phyloP scores from a whole-genome alignment of 2,113 vertebrate genomes.

The Oreochromis niloticus region DNA sequence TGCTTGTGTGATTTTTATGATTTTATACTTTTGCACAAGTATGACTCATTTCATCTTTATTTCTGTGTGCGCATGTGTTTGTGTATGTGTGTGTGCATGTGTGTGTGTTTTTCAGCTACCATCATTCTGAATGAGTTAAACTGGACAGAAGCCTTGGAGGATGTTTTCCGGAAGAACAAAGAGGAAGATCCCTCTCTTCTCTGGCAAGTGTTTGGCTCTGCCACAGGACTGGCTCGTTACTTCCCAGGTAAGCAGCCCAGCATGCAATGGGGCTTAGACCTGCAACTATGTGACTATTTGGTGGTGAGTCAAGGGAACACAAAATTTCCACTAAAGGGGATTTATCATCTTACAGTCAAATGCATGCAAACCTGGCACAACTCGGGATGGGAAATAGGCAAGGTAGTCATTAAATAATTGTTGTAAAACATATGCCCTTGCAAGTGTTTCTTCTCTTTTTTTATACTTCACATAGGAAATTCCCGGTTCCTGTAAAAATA shows the following conservation, averaged over 20 bases:
- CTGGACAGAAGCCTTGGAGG: slow-evolving; percentile 90
- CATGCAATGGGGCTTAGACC: neutral
- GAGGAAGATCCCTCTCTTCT: slow-evolving; percentile 87
- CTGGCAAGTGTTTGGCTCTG: slow-evolving; percentile 97
- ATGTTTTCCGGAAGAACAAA: slow-evolving; percentile 87
- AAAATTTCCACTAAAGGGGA: neutral
- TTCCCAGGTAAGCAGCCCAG: slow-evolving; percentile 82
- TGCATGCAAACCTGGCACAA: neutral
- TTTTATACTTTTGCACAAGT: neutral
- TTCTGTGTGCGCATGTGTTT: neutral
- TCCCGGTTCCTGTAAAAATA: neutral
- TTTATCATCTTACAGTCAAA: neutral
- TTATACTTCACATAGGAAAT: neutral
- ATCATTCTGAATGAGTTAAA: slow-evolving; percentile 96
- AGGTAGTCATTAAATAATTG: neutral
- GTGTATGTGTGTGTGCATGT: neutral
- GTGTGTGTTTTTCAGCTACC: slow-evolving; percentile 70
- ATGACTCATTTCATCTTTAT: slow-evolving; percentile 4
- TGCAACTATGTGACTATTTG: neutral
- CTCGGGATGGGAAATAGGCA: neutral
- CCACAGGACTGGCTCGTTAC: slow-evolving; percentile 90
- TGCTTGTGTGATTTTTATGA: neutral
- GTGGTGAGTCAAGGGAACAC: neutral
- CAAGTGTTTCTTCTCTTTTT: neutral
- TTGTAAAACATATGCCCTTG: neutral